A percentile compares a stretch with the other conserved stretches of the same genome.
Evolutionary conservation across 2,113 vertebrate genomes (phyloP).

Genomic region (Syngnathoides biaculeatus): DNA sequence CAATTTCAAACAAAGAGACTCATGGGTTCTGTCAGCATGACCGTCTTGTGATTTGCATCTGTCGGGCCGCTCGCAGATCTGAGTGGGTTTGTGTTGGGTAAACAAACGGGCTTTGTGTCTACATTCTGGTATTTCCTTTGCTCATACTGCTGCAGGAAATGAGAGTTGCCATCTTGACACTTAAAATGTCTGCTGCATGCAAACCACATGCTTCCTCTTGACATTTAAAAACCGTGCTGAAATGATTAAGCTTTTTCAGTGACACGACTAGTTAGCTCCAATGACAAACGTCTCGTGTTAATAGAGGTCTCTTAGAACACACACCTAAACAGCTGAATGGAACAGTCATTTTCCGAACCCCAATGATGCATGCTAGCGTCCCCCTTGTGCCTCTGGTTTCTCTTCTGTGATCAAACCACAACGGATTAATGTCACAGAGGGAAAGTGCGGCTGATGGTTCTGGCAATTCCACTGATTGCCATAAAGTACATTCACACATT

Average conservation of each 20-base stretch:
- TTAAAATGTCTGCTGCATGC: slow-evolving; percentile 6
- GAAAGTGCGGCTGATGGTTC: slow-evolving; percentile 33
- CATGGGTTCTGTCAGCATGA: slow-evolving; percentile 20
- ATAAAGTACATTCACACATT: slow-evolving; percentile 16
- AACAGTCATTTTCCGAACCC: slow-evolving; percentile 35
- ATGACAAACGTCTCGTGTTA: slow-evolving; percentile 45
- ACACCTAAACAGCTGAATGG: slow-evolving; percentile 39
- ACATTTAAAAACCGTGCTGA: background rate
- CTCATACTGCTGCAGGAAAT: slow-evolving; percentile 21
- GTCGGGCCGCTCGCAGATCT: slow-evolving; percentile 33
- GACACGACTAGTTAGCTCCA: slow-evolving; percentile 32
- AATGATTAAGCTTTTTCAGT: background rate
- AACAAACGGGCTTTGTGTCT: slow-evolving; percentile 54
- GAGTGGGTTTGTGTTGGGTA: slow-evolving; percentile 46
- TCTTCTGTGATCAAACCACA: slow-evolving; percentile 42
- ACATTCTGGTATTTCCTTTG: slow-evolving; percentile 55
- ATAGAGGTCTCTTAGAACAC: slow-evolving; percentile 51
- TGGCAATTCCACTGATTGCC: background rate
- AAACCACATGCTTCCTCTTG: background rate
- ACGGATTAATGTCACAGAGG: slow-evolving; percentile 43
- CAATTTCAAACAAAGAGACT: slow-evolving; percentile 35
- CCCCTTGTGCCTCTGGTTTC: slow-evolving; percentile 20
- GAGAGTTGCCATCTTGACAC: slow-evolving; percentile 39
- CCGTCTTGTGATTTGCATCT: slow-evolving; percentile 47
- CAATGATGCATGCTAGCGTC: slow-evolving; percentile 14